A percentile compares a stretch with the other conserved stretches of the same genome.
Conservation (phyloP, 2,797 vertebrate genomes). For the Geotrypetes seraphini region DNA sequence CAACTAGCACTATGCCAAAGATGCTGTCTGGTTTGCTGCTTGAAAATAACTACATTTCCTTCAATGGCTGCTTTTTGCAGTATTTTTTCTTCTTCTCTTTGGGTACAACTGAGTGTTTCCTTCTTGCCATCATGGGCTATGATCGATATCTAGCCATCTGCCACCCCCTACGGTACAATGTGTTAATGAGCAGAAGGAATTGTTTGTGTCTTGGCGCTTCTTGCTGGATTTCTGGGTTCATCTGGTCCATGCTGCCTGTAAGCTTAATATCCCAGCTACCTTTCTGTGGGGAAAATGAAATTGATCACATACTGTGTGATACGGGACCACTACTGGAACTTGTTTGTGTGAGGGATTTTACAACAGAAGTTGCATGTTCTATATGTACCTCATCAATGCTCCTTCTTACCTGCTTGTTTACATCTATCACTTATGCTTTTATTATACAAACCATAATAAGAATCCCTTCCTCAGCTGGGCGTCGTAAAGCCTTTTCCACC, state of each 20-base stretch:
- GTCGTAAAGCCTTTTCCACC: slow-evolving; percentile 15
- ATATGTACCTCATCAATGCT: slow-evolving; percentile 15
- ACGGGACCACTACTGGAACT: slow-evolving; percentile 10
- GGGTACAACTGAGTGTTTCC: slow-evolving; percentile 1
- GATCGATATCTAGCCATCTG: slow-evolving; percentile 2
- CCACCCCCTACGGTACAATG: not conserved
- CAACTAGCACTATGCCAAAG: slow-evolving; percentile 25
- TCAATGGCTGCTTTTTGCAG: slow-evolving; percentile 3
- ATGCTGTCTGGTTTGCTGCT: slow-evolving; percentile 17
- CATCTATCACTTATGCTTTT: slow-evolving; percentile 9
- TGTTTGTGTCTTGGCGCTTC: not conserved
- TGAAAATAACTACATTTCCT: slow-evolving; percentile 19
- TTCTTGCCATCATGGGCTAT: slow-evolving; percentile 2
- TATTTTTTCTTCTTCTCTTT: slow-evolving; percentile 2
- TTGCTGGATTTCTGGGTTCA: not conserved
- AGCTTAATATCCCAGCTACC: not conserved
- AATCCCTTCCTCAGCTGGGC: not conserved
- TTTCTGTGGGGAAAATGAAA: slow-evolving; percentile 9
- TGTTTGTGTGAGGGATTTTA: slow-evolving; percentile 4
- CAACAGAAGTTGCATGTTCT: no score
- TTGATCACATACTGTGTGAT: slow-evolving; percentile 22
- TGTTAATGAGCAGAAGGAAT: not conserved
- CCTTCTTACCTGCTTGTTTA: slow-evolving; percentile 5
- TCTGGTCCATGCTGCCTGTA: not conserved
- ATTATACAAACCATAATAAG: slow-evolving; percentile 7